Evolutionary conservation across 2,797 vertebrate species (phyloP), one percentile per base, ranked within the genome.

Genomic region (Prunella strophiata): DNA sequence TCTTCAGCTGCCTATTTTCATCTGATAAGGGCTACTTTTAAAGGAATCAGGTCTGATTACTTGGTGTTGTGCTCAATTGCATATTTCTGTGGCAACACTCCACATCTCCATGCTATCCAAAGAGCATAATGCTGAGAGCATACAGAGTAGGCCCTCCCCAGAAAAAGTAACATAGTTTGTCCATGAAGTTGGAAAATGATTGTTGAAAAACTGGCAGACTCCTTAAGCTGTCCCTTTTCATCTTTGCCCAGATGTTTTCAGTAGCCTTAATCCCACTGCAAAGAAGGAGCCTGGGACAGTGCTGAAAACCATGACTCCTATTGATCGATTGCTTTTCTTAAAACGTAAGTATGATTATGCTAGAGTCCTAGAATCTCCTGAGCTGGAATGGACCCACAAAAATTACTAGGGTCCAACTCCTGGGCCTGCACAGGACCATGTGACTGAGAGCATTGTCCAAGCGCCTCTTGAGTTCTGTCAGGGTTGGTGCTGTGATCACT

Each of bases 281-380:
- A 95, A 93, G 77, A 70, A 85, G 89, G 86, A 97, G n/a, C 94
- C 96, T 7, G 97, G 96, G 26, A 45, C 83, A 51, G 30, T 98
- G 85, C 79, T 98, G 92, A 98, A 97, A 96, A 97, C 77, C 11
- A 73, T 79, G 42, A 89, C 85, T 67, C 84, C 78, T 22, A 88
- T 88, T 3, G 96, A 98, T 83, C 85, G 97, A 55, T 80, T 93
- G 1, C 95, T 97, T 77, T 98, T 98, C 90, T 87, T 98, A 94
- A 98, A 98, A 97, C 77, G 95, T 98, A 95, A 97, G 98, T 95
- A 74, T 15, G 47, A 32, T 72, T 34, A 32, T 30, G 16, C 21
- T 47, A 4, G 40, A 78, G 55, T 52, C 11, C 26, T 36, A 13
- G 10, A 65, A 47, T 40, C 45, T 66, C 26, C 32, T 25, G 26